Evolutionary conservation across 2,888 invertebrate genomes (phyloP), one percentile per base, ranked within the genome.

Genomic region (Drosophila kuntzei): DNA sequence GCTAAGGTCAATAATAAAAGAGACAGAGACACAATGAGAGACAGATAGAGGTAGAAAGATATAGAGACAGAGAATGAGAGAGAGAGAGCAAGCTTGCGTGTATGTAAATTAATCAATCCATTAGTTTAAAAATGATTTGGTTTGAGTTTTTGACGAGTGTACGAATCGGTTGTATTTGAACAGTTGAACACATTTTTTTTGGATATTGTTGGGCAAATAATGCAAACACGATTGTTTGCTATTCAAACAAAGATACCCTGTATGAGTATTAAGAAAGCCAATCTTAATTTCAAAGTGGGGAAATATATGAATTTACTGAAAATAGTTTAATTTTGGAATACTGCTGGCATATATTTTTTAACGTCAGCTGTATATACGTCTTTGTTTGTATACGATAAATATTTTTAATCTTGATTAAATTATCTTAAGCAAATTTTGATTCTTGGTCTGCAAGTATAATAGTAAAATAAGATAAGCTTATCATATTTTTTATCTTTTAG

Each of bases 51-150:
- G 3, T 16, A 4, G 12, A 25, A 27, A 29, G n/a, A 12, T 8
- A 14, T n/a, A 18, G 39, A 36, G 34, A 27, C 2, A 12, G 29
- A 32, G 39, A 29, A n/a, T n/a, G 32, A 41, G 8, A 16, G 22
- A 4, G 12, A 34, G 27, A 37, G 37, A 44, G 16, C 11, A 12
- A 34, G 50, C 41, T 34, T 50, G 39, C 39, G 61, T 49, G 18
- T 64, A 70, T 67, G 70, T 37, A 78, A 72, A 70, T 78, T 65
- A 34, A 39, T 68, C 36, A 41, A 41, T 53, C 39, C 41, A 73
- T 71, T 55, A 34, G 55, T 49, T 70, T 62, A 61, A 60, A 74
- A 82, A 80, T 64, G 53, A 76, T 72, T 71, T 76, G 44, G 16
- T 20, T 32, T 32, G 41, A 32, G 29, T 53, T 63, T 57, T 66